phyloP scores from a whole-genome alignment of 2,888 invertebrate species.

The Metacarcinus magister region DNA sequence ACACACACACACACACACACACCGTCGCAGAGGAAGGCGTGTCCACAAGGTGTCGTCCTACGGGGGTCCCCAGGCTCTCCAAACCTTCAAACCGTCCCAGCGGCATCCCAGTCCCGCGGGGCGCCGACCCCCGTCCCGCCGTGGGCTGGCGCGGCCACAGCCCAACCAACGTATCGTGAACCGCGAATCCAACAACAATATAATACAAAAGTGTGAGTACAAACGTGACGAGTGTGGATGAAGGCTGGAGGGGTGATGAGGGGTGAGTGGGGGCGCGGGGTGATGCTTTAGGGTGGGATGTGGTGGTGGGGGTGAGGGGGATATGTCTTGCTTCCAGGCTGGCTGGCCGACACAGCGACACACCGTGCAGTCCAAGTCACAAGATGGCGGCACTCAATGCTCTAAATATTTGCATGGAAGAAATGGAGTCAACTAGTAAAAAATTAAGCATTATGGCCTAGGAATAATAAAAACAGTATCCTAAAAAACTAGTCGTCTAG shows the following conservation, averaged over 20 bases:
- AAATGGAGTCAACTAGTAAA: conserved; percentile 81
- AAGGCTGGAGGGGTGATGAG: conserved; percentile 62
- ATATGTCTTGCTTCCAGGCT: conserved; percentile 80
- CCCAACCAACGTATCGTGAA: conserved; percentile 45
- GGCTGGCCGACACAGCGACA: conserved; percentile 71
- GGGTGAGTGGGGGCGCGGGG: conserved; percentile 58
- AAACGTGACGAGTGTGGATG: conserved; percentile 64
- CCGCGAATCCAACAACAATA: conserved; percentile 70
- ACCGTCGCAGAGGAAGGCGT: background rate
- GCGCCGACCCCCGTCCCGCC: conserved; percentile 20
- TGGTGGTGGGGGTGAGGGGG: conserved; percentile 72
- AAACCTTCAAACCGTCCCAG: background rate
- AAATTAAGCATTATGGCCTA: conserved; percentile 82
- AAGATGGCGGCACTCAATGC: conserved; percentile 80
- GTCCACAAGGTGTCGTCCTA: conserved; percentile 17
- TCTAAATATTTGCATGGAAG: conserved; percentile 81
- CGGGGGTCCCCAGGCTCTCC: background rate
- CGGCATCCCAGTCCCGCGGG: conserved; percentile 10
- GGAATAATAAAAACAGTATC: conserved; percentile 82
- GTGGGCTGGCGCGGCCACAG: background rate
- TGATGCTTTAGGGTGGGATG: conserved; percentile 62
- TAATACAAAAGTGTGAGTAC: conserved; percentile 58
- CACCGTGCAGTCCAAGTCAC: conserved; percentile 80
- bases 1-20: background rate
- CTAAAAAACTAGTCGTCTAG: conserved; percentile 82